These are phyloP conservation scores for Oryzias sinensis DNA, from an alignment of 2,797 vertebrate species.

Conservation along the genomic window DNA sequence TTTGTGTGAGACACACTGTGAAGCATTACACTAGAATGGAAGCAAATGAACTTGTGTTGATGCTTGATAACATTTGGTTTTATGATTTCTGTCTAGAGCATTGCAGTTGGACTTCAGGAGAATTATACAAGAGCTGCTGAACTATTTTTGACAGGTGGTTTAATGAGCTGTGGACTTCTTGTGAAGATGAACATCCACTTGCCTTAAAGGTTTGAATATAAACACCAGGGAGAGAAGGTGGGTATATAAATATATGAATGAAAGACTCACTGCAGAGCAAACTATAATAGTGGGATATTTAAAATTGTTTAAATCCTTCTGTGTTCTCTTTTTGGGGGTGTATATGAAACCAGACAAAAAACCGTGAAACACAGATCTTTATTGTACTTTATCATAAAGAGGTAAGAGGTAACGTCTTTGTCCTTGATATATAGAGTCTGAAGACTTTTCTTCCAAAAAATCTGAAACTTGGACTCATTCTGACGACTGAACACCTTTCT, in stretches of 20 bases:
- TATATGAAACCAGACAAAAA: too few species aligned
- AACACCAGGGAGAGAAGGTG: neutral
- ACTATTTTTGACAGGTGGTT: slow-evolving; percentile 36
- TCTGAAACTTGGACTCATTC: too few species aligned
- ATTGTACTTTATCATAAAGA: too few species aligned
- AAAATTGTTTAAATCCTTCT: too few species aligned
- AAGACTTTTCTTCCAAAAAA: too few species aligned
- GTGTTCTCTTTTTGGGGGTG: too few species aligned
- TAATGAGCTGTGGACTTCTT: slow-evolving; percentile 30
- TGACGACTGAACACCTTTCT: too few species aligned
- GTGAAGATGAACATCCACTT: slow-evolving; percentile 17
- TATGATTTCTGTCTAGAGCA: slow-evolving; percentile 2
- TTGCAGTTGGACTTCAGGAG: slow-evolving; percentile 36
- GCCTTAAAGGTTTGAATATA: neutral
- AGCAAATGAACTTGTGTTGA: neutral
- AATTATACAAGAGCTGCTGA: slow-evolving; percentile 49
- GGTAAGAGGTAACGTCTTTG: too few species aligned
- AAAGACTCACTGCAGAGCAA: neutral
- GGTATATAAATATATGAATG: slow-evolving; percentile 1
- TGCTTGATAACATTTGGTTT: neutral
- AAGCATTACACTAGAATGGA: neutral
- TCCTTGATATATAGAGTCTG: too few species aligned
- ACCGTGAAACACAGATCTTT: too few species aligned
- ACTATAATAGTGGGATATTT: too few species aligned
- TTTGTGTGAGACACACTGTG: neutral